Base-by-base conservation (phyloP, 2,797 vertebrate genomes). In the Propithecus perrieri region DNA sequence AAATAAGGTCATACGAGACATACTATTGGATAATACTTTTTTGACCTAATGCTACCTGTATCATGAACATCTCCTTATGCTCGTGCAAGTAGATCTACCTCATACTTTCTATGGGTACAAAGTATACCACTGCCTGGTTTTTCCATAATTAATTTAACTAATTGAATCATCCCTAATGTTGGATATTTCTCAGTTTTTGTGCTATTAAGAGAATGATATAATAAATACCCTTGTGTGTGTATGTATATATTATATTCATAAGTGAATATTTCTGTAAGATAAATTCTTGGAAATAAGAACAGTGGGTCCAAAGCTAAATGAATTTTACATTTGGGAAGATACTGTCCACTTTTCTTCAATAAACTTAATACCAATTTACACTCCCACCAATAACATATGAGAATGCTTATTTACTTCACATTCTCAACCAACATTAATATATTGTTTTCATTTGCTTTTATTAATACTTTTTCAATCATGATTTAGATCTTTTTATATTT, bases 321-420 rank as follows among this genome's bases (percentile, higher is more conserved):
- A 2, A 89, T 90, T 83, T 91, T 91, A 93, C 26, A 41, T 95
- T 94, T 85, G 85, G 33, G 85, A 93, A 93, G 20, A 67, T 61
- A 71, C 53, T 83, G 53, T 17, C n/a, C 57, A 93, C 61, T 91
- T 63, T 89, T 86, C 30, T 92, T 24, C 55, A 87, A 50, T 96
- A 69, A 94, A 72, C 15, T 15, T 55, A 90, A 59, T 53, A 72
- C 38, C 35, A 96, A 90, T 81, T 63, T 95, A 63, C 18, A 78
- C 15, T 74, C 24, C 55, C 12, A 85, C 43, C 33, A 93, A 91
- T 35, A 89, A 35, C 33, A 72, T 71, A 53, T 80, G 41, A 85
- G 24, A 75, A 6, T 69, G 35, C 13, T 69, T 89, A 89, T 76
- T 76, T 79, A 94, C 20, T 76, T 95, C 63, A 88, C 2, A 78